Evolutionary conservation across 2,888 invertebrate species (phyloP), one percentile per base, ranked within the genome.

Genomic region (Chymomyza procnemis): DNA sequence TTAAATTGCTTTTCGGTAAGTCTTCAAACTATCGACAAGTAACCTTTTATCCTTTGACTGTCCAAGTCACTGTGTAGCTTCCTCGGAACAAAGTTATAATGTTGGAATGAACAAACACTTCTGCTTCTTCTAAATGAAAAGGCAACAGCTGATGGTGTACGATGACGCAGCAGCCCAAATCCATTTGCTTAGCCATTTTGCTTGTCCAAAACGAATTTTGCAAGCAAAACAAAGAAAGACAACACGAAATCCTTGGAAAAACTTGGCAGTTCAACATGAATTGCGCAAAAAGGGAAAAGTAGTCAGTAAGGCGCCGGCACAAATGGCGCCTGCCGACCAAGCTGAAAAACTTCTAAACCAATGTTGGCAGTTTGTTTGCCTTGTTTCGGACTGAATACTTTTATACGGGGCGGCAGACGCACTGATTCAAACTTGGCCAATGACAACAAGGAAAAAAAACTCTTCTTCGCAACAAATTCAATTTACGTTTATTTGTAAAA

Each of bases 161-260:
- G 52, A 58, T 50, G 76, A 64, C n/a, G 30, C 56, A 67, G 58
- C 62, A 58, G 62, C 16, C 55, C 67, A 65, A 70, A 66, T 3
- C 34, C 34, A 41, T 41, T 41, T 41, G 34, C 34, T 14, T 41
- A 12, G 1, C 34, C 12, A 41, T 41, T 64, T 52, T 2, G 5
- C 14, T 56, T 56, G 30, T 22, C 30, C 73, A 64, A 66, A 69
- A 64, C 78, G 79, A 82, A 82, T 66, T 59, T 71, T 55, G 63
- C 72, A 82, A 82, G 76, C 83, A 80, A 80, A 80, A 80, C 80
- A 80, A 72, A 78, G 69, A 64, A 61, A 67, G 67, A 54, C 21
- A 18, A n/a, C 3, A 52, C n/a, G n/a, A 52, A 50, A 50, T n/a
- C 21, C 4, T 0, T 3, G 1, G 2, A 3, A 54, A 54, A 54